Conservation (phyloP, 2,113 vertebrate genomes). For the Microcebus tavaratra region DNA sequence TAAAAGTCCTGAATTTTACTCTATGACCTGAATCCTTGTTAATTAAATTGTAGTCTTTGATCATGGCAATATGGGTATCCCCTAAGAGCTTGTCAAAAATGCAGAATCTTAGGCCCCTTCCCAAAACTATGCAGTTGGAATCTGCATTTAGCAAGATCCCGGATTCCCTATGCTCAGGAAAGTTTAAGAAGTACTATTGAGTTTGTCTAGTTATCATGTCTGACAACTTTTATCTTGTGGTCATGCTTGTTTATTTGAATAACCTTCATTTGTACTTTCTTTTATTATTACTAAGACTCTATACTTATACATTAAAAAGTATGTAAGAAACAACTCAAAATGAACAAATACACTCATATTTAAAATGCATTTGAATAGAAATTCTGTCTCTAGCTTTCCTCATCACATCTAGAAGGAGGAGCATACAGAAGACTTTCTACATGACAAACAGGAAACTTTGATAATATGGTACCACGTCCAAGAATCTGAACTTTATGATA, state of each 20-base stretch:
- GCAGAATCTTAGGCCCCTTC: neutral
- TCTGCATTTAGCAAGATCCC: neutral
- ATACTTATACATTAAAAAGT: neutral
- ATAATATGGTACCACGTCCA: neutral
- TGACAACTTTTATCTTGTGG: neutral
- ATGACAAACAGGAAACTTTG: neutral
- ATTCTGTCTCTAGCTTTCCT: conserved; percentile 13
- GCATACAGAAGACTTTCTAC: neutral
- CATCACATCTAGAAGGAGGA: neutral
- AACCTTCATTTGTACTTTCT: neutral
- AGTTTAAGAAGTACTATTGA: neutral
- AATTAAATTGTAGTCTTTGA: neutral
- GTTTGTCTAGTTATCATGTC: neutral
- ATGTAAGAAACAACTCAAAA: conserved; percentile 1
- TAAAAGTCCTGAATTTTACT: neutral
- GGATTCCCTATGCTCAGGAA: neutral
- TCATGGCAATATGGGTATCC: neutral
- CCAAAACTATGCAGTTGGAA: neutral
- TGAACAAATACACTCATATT: neutral
- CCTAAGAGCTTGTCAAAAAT: neutral
- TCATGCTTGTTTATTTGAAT: neutral
- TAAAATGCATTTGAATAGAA: conserved; percentile 8
- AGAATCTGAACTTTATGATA: conserved; percentile 52
- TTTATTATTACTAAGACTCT: neutral
- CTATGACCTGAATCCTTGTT: neutral